Evolutionary conservation across 1,140 invertebrate genomes (phyloP), one percentile per base, ranked within the genome.

Genomic region (Drosophila suzukii): DNA sequence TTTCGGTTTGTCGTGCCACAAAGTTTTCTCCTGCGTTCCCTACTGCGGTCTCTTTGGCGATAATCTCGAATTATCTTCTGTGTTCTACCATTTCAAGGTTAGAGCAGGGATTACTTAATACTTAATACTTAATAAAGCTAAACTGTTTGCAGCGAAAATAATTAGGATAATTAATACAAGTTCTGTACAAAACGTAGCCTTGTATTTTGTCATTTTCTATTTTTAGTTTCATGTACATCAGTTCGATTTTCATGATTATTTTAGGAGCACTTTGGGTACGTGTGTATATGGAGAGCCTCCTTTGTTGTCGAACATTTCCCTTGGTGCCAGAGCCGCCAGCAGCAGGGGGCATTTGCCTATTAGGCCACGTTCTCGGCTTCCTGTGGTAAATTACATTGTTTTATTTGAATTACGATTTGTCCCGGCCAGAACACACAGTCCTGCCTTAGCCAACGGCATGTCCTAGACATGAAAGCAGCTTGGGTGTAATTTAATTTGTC

Each of bases 321-420:
- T 54, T 36, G 61, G 65, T 36, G 57, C 63, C 27, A 2, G 27
- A 27, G 27, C 1, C 47, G 32, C 7, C 32, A 10, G 32, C 32
- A 34, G 32, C 32, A 10, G 49, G 44, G 47, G 49, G 70, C 70
- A 73, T 73, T 72, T 72, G 68, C 68, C 68, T 72, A 72, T 72
- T 72, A 58, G 51, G 46, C 68, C 68, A 72, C 68, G 68, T 72
- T 58, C 44, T 39, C 44, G 53, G 68, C 66, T 49, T 71, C 67
- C 65, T 71, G 68, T 55, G 58, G 61, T 49, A 83, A 70, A 89
- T 84, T 75, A 89, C 84, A 84, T 81, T 90, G 84, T 84, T 81
- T 84, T 90, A 84, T 81, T 89, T 90, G 81, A 85, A 88, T 88
- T 89, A 88, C 84, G 73, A 80, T 89, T 80, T 46, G 63, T 75